Conservation (phyloP, 2,113 vertebrate genomes). For the Pomatostomus ruficeps region DNA sequence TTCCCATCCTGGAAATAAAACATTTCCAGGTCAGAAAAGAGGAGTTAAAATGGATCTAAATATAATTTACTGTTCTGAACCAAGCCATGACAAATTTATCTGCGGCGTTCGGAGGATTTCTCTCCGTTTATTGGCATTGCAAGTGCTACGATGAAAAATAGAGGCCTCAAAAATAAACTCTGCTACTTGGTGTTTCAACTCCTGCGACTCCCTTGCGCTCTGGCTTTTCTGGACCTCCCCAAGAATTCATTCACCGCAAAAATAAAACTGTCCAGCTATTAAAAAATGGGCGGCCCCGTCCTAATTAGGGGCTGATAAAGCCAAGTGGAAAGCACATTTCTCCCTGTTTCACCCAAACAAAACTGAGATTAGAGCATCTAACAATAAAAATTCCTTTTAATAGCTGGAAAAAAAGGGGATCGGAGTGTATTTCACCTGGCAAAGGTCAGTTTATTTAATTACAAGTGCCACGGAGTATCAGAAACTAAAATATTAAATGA, state of each 20-base stretch:
- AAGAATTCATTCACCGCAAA: not conserved
- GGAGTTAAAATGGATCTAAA: not conserved
- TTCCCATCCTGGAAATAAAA: not conserved
- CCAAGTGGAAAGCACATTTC: not conserved
- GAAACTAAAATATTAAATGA: conserved; percentile 30
- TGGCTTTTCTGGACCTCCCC: not conserved
- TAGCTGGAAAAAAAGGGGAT: not conserved
- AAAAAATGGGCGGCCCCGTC: not conserved
- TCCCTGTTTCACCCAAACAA: not conserved
- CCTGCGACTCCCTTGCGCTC: not conserved
- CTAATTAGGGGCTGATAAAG: conserved; percentile 41
- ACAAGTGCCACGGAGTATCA: not conserved
- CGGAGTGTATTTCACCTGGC: not conserved
- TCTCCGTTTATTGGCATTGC: not conserved
- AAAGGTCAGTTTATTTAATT: conserved; percentile 9
- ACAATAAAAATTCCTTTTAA: not conserved
- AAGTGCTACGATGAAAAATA: not conserved
- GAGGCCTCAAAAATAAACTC: not conserved
- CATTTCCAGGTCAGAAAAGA: not conserved
- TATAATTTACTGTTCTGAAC: conserved; percentile 10
- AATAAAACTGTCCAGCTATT: conserved; percentile 13
- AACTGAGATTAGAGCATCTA: not conserved
- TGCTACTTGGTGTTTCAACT: not conserved
- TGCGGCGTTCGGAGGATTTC: not conserved
- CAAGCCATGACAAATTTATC: not conserved